Base-by-base conservation (phyloP, 1,140 invertebrate species). In the Thalassaphorura encarpata region DNA sequence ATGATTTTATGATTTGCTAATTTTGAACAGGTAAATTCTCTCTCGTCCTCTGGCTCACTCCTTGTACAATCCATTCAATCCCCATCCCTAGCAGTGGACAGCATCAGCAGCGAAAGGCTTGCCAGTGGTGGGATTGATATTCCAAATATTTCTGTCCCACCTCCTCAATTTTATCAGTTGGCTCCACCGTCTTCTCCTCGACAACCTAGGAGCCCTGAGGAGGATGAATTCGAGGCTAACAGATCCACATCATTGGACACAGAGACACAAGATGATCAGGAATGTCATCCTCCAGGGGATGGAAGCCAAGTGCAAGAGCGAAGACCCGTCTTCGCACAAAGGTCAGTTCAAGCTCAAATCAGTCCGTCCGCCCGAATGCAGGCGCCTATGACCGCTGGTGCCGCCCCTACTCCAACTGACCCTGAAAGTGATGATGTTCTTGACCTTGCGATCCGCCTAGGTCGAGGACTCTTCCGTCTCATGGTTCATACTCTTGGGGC, bases 101-200 rank as follows among this genome's bases (percentile, higher is more conserved):
- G 61, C 21, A 23, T 64, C 23, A 46, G 50, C 8, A 62, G 54
- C 29, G 46, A 49, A 21, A 43, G 43, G 19, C 23, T 56, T 4
- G 47, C 58, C n/a, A 58, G 52, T 40, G 53, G 45, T 8, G 41
- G 27, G 15, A 45, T 54, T 8, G 54, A 57, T 21, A 24, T 58
- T 3, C 54, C 61, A 6, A n/a, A n/a, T 36, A 36, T n/a, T 33
- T 61, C 63, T n/a, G 50, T 59, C 26, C 56, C 60, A n/a, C 63
- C 59, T 6, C 50, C 59, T n/a, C 56, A 59, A 23, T 64, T 64
- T 31, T 64, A 59, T 26, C 53, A 53, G 11, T 49, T 64, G 15
- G 24, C 52, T 3, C n/a, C n/a, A n/a, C n/a, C n/a, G n/a, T 52
- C 55, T 21, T 23, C 60, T 51, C 18, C 11, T 23, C 13, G n/a